phyloP scores from a whole-genome alignment of 2,888 invertebrate genomes.

The Archaeoteleia sp. region DNA sequence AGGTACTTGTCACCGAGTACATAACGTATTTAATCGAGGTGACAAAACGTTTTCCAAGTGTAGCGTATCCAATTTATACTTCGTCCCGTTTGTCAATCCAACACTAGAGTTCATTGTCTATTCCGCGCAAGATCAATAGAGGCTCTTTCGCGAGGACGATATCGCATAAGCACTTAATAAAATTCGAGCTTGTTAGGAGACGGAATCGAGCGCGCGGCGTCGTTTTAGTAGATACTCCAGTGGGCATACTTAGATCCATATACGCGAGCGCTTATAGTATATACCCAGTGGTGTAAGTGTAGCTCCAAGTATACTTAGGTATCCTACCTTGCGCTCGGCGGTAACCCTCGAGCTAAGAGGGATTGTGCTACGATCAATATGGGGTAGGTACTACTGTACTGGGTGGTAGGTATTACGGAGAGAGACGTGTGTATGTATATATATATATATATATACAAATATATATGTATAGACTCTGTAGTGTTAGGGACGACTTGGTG shows the following conservation, averaged over 20 bases:
- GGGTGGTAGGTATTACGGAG: conserved; percentile 61
- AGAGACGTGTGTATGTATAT: too few relatives aligned
- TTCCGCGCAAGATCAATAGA: conserved; percentile 38
- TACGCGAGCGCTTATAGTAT: conserved; percentile 41
- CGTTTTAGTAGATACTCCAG: conserved; percentile 47
- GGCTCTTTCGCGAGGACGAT: conserved; percentile 30
- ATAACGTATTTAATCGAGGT: conserved; percentile 7
- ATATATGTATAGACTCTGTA: conserved; percentile 67
- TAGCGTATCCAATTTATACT: conserved; percentile 12
- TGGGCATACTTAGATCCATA: conserved; percentile 47
- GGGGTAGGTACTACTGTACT: conserved; percentile 61
- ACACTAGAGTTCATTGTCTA: conserved; percentile 40
- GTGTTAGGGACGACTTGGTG: conserved; percentile 68
- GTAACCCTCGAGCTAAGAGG: conserved; percentile 66
- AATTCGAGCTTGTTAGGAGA: conserved; percentile 44
- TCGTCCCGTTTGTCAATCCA: conserved; percentile 22
- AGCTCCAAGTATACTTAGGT: conserved; percentile 55
- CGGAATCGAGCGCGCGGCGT: conserved; percentile 13
- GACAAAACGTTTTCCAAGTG: conserved; percentile 9
- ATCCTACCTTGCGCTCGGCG: conserved; percentile 61
- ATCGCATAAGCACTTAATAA: conserved; percentile 51
- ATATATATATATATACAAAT: too few relatives aligned
- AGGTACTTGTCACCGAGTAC: conserved; percentile 10
- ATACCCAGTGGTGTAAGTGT: conserved; percentile 60
- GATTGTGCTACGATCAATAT: conserved; percentile 70